These are phyloP conservation scores for Seladonia tumulorum DNA, from an alignment of 2,888 invertebrate species.

Conservation along the genomic window DNA sequence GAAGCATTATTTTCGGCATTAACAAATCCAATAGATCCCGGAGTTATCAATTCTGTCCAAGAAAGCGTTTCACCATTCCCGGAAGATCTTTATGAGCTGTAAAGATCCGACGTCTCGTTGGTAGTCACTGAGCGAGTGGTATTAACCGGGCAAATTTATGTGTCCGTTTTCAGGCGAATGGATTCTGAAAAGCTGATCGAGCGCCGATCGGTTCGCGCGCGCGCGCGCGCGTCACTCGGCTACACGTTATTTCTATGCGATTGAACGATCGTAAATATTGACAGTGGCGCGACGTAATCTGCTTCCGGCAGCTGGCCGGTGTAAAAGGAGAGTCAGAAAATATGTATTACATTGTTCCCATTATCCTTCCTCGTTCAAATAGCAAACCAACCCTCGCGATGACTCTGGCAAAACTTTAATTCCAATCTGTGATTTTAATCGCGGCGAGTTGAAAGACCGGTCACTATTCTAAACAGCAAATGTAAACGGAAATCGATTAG, in stretches of 20 bases:
- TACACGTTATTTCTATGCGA: background rate
- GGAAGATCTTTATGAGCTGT: background rate
- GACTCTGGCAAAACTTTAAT: background rate
- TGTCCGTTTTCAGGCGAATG: background rate
- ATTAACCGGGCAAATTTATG: background rate
- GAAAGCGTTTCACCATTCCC: background rate
- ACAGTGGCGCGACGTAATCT: background rate
- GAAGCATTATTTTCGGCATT: background rate
- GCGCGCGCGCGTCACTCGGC: background rate
- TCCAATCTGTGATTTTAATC: background rate
- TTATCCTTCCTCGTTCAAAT: background rate
- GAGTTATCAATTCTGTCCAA: background rate
- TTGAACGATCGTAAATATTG: slow-evolving; percentile 6
- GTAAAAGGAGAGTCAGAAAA: background rate
- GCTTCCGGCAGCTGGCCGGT: background rate
- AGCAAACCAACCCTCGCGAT: background rate
- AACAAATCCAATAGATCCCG: background rate
- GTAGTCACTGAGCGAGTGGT: background rate
- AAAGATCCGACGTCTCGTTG: background rate
- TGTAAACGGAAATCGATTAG: background rate
- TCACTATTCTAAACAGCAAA: background rate
- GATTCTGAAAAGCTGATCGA: background rate
- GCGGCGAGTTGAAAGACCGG: background rate
- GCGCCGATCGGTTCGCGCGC: background rate
- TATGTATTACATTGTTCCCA: background rate